Base-by-base conservation (phyloP, 2,888 invertebrate species). In the Eurytoma californica region DNA sequence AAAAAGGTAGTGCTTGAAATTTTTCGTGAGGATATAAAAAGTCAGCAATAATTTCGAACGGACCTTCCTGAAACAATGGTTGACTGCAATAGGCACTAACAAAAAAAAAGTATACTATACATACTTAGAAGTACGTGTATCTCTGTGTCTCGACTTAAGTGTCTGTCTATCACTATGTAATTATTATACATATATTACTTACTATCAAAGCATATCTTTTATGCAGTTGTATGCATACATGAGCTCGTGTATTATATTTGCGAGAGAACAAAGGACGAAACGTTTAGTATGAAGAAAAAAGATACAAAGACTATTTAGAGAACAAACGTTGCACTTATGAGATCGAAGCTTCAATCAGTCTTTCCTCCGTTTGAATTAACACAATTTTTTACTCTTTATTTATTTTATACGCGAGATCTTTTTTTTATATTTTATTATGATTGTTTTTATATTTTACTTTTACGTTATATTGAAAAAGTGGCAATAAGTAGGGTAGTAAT, bases 151-250 rank as follows among this genome's bases (percentile, higher is more conserved):
- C 80, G 73, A 82, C 79, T 84, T 84, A 76, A 83, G 78, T 83
- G 83, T 84, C 82, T 84, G 53, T 68, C 83, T 83, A 69, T 77
- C 74, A 84, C 82, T 84, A 84, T 83, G 83, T 84, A 86, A 83
- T 82, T 84, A 83, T 83, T 79, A 77, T 75, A 79, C 72, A 51
- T 79, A 76, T 79, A 67, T 39, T 78, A 67, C 63, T 61, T 79
- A 79, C 77, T 80, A 39, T 66, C 75, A 66, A 79, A 76, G 72
- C 81, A 79, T 81, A 76, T 79, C 79, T 72, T 39, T 57, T 76
- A 65, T 79, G 69, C 60, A 80, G 74, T 74, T 80, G 49, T 77
- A 77, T 72, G 77, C 77, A 77, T 66, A 73, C 55, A 74, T 30
- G 49, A 70, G 69, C 65, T 75, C 66, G 65, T 80, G 74, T 75